Percentiles rank a stretch among this genome's conserved stretches.
Evolutionary conservation across 2,113 vertebrate species (phyloP).

Genomic region (Brachionichthys hirsutus): DNA sequence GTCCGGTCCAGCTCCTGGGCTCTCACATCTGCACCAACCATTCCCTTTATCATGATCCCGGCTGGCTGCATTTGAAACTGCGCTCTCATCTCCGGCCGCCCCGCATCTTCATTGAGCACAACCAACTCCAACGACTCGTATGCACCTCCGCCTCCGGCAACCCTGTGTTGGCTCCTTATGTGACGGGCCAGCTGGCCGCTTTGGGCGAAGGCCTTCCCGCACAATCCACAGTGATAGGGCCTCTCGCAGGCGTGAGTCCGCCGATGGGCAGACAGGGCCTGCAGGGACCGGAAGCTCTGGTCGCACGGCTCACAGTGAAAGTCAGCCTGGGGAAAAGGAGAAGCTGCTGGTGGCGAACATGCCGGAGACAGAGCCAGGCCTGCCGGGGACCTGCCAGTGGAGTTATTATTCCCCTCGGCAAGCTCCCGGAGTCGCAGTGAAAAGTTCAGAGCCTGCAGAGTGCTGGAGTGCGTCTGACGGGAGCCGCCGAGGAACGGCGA

Average conservation of each 20-base stretch:
- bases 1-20: constrained; percentile 56
- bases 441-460: constrained; percentile 86
- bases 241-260: constrained; percentile 76
- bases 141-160: constrained; percentile 61
- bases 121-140: constrained; percentile 70
- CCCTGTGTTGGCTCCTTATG: constrained; percentile 74
- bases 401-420: constrained; percentile 63
- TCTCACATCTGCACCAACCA: constrained; percentile 70
- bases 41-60: constrained; percentile 78
- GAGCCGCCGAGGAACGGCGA: constrained; percentile 39
- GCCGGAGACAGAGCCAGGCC: constrained; percentile 65
- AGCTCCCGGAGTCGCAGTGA: constrained; percentile 76
- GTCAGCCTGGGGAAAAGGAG: constrained; percentile 62
- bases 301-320: constrained; percentile 76
- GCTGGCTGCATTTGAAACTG: constrained; percentile 82
- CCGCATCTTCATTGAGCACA: constrained; percentile 80
- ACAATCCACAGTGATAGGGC: constrained; percentile 80
- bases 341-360: constrained; percentile 70
- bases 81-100: constrained; percentile 49
- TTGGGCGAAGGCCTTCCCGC: constrained; percentile 77
- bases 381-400: constrained; percentile 17
- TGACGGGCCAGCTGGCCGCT: constrained; percentile 80
- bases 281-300: constrained; percentile 74
- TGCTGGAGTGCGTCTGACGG: constrained; percentile 43
- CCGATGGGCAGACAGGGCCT: constrained; percentile 75